A percentile compares a stretch with the other conserved stretches of the same genome.
These are phyloP conservation scores for Leptestheria dahalacensis DNA, from an alignment of 1,140 invertebrate species.

Conservation along the genomic window DNA sequence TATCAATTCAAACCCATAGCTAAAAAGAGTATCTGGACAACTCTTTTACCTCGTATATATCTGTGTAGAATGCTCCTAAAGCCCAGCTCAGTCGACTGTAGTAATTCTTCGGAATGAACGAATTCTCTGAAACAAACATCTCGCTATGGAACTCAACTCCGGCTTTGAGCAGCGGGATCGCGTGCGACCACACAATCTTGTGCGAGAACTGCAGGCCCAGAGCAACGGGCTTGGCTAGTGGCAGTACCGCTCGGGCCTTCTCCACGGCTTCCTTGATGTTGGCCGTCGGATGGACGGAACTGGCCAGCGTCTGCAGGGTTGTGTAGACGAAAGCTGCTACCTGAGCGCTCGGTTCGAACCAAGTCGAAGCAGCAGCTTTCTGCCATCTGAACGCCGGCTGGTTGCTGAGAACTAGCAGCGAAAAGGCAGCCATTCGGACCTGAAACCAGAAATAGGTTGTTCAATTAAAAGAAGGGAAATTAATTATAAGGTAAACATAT, in stretches of 20 bases:
- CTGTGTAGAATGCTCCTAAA: constrained; percentile 6
- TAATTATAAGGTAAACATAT: too few species aligned
- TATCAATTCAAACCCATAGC: too few species aligned
- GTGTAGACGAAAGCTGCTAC: constrained; percentile 21
- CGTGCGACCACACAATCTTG: constrained; percentile 19
- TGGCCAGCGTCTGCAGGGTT: constrained; percentile 17
- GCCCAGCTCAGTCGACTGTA: constrained; percentile 11
- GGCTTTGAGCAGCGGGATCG: constrained; percentile 9
- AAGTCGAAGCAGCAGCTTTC: constrained; percentile 21
- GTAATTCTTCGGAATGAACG: constrained; percentile 3
- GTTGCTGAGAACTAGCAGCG: constrained; percentile 17
- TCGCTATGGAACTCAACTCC: constrained; percentile 13
- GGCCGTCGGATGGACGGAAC: background rate
- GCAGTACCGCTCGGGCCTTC: constrained; percentile 19
- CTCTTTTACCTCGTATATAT: constrained; percentile 8
- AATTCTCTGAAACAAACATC: constrained; percentile 10
- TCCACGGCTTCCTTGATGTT: constrained; percentile 1
- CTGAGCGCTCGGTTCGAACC: constrained; percentile 19
- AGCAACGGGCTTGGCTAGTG: constrained; percentile 19
- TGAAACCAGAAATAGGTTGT: too few species aligned
- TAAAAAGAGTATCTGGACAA: too few species aligned
- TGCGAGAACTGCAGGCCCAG: constrained; percentile 15
- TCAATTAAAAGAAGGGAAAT: too few species aligned
- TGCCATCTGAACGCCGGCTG: constrained; percentile 21
- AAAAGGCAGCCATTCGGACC: constrained; percentile 21